phyloP scores from a whole-genome alignment of 2,113 vertebrate genomes.

The Vimba vimba region DNA sequence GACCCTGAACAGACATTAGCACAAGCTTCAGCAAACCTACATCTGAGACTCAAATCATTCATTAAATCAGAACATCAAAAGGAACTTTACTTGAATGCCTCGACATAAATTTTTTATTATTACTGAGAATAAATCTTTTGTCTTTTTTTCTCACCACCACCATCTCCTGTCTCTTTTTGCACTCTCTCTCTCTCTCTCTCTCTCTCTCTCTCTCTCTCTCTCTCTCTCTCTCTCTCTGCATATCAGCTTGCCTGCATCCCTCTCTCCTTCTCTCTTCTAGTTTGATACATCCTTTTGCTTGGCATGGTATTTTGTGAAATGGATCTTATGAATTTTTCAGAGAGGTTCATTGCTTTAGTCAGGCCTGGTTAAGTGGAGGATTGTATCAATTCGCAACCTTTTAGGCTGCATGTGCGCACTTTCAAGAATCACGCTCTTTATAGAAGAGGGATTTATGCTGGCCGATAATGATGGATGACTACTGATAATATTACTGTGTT shows the following conservation, averaged over 20 bases:
- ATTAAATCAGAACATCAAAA: conserved; percentile 99
- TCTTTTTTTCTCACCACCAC: conserved; percentile 69
- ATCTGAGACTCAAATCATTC: conserved; percentile 88
- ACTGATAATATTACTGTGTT: conserved; percentile 28
- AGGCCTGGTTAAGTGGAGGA: conserved; percentile 61
- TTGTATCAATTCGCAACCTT: conserved; percentile 61
- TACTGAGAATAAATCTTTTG: conserved; percentile 97
- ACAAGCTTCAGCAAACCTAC: conserved; percentile 85
- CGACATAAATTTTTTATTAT: conserved; percentile 95
- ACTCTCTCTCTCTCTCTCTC: conserved; percentile 26
- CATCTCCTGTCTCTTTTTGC: conserved; percentile 3
- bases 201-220: not conserved
- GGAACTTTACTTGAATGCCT: conserved; percentile 99
- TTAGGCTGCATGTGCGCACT: conserved; percentile 42
- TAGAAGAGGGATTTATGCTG: conserved; percentile 53
- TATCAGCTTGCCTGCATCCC: conserved; percentile 45
- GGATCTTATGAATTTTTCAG: conserved; percentile 97
- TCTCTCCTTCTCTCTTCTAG: conserved; percentile 53
- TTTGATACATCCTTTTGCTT: conserved; percentile 76
- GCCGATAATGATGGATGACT: conserved; percentile 25
- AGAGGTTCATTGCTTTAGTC: conserved; percentile 78
- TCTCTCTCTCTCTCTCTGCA: conserved; percentile 6
- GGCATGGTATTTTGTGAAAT: conserved; percentile 91
- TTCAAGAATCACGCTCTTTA: conserved; percentile 54
- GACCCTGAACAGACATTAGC: conserved; percentile 85